Evolutionary conservation across 2,113 vertebrate species (phyloP).

Genomic region (Morone chrysops): DNA sequence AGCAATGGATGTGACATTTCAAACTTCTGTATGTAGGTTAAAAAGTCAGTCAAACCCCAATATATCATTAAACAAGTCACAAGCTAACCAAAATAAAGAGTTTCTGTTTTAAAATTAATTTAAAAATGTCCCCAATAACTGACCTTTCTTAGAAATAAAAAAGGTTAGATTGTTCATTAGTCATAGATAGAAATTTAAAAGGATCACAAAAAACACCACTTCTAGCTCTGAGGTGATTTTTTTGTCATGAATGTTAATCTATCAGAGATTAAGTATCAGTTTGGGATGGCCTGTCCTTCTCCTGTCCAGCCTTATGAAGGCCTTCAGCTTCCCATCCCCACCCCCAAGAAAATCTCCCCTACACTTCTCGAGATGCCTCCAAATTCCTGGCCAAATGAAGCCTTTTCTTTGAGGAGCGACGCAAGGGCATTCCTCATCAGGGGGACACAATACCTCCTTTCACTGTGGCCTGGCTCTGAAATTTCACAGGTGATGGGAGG

Average conservation of each 20-base stretch:
- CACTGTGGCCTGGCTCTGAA: slow-evolving; percentile 89
- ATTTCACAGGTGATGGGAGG: slow-evolving; percentile 98
- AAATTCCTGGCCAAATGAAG: slow-evolving; percentile 97
- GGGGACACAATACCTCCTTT: slow-evolving; percentile 95
- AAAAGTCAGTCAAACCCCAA: neutral
- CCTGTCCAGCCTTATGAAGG: slow-evolving; percentile 64
- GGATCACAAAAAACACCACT: neutral
- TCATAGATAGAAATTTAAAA: neutral
- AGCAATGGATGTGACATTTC: neutral
- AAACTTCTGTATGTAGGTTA: neutral
- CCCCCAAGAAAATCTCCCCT: slow-evolving; percentile 78
- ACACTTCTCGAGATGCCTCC: slow-evolving; percentile 91
- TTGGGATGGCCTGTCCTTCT: slow-evolving; percentile 4
- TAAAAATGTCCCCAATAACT: neutral
- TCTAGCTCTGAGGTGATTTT: neutral
- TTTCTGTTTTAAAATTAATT: neutral
- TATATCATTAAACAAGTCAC: neutral
- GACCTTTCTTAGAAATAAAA: neutral
- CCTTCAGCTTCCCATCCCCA: slow-evolving; percentile 72
- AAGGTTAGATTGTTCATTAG: neutral
- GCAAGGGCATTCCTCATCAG: slow-evolving; percentile 90
- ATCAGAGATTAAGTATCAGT: neutral
- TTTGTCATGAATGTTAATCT: neutral
- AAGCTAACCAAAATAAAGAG: neutral
- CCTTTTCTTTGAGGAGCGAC: slow-evolving; percentile 90